phyloP scores from a whole-genome alignment of 2,113 vertebrate genomes.

The Bagarius yarrelli region DNA sequence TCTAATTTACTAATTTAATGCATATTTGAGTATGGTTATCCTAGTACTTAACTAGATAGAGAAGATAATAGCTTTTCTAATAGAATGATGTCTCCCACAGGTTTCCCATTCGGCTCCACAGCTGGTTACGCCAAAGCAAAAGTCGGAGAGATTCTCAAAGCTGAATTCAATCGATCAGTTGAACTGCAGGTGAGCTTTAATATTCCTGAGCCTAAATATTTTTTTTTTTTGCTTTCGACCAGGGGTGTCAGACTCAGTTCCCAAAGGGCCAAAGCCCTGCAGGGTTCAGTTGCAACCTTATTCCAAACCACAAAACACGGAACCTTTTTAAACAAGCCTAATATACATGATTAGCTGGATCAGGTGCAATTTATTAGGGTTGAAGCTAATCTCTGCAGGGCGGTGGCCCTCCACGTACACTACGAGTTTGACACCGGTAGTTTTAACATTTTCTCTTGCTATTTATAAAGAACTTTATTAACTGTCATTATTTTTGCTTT shows the following conservation, averaged over 20 bases:
- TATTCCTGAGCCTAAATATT: conserved; percentile 39
- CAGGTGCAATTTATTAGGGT: no score
- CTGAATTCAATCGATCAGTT: conserved; percentile 81
- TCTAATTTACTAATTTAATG: background rate
- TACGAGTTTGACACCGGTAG: no score
- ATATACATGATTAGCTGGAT: no score
- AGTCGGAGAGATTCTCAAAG: conserved; percentile 81
- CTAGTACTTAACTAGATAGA: background rate
- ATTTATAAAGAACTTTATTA: background rate
- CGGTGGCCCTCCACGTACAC: no score
- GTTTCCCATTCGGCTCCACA: conserved; percentile 78
- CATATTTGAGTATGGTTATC: background rate
- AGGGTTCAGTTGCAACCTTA: no score
- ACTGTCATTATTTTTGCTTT: background rate
- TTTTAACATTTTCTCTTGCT: background rate
- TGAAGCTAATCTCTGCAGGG: no score
- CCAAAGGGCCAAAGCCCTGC: no score
- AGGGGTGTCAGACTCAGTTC: background rate
- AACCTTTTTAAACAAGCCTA: no score
- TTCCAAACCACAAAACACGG: no score
- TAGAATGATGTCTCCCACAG: conserved; percentile 61
- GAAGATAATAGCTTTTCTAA: background rate
- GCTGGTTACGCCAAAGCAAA: conserved; percentile 81
- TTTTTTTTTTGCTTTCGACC: background rate
- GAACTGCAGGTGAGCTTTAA: conserved; percentile 83